Evolutionary conservation across 2,888 invertebrate species (phyloP), one percentile per base, ranked within the genome.

Genomic region (Eristalis pertinax): DNA sequence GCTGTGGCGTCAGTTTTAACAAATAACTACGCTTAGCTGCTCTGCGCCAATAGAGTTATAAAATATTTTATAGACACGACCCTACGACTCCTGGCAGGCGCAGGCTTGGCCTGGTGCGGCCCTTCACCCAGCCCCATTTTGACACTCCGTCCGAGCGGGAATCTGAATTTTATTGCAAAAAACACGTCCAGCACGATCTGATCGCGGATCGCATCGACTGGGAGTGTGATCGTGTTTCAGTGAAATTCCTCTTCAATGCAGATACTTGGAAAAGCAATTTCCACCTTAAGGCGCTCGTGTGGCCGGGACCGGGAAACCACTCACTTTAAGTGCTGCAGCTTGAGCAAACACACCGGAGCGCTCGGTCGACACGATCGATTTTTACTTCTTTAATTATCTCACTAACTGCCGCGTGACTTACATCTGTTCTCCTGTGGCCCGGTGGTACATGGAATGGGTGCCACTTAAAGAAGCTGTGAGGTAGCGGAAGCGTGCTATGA

Each of bases 401-500:
- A 35, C 58, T 58, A 60, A 73, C 75, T 80, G 69, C 80, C 75
- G 84, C 87, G 84, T 87, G 84, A 87, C 84, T 87, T 84, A 87
- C 87, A 87, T 84, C 83, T 84, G 76, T 87, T 79, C 58, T 43
- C 26, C 26, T 26, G 76, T 77, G 81, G 11, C 35, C 50, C 32
- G 32, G 32, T 32, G 62, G 8, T 38, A 64, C 74, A 75, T 56
- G 65, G 41, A 10, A 70, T 65, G 70, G 69, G 83, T 56, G 43
- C 65, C 67, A 77, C 76, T 76, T 74, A 64, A 72, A 38, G 43
- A 76, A 50, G 72, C 73, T 65, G 74, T 79, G 63, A 63, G 80
- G 87, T 76, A 84, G 87, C 87, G 87, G 87, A 87, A 87, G 68
- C 76, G 64, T 80, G 70, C 75, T 84, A 41, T 58, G 78, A 79